These are phyloP conservation scores for Orthonevra nobilis DNA, from an alignment of 2,888 invertebrate genomes.

Conservation along the genomic window DNA sequence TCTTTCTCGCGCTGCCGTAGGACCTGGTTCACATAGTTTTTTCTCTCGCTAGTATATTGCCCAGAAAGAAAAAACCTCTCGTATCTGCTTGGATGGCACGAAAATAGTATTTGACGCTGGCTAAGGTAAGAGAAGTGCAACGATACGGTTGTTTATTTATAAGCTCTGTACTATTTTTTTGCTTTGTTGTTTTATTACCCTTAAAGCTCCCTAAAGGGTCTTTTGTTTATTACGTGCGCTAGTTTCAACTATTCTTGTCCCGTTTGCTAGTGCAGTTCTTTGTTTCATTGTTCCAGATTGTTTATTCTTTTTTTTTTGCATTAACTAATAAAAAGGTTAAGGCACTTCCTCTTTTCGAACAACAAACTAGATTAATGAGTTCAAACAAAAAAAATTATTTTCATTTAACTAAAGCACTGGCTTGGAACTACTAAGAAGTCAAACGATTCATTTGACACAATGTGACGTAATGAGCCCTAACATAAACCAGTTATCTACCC, in stretches of 20 bases:
- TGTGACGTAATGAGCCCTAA: too few relatives aligned
- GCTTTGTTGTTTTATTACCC: conserved; percentile 28
- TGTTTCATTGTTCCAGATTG: too few relatives aligned
- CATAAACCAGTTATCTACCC: too few relatives aligned
- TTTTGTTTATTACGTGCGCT: conserved; percentile 61
- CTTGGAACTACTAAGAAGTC: too few relatives aligned
- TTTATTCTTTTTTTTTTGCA: neutral
- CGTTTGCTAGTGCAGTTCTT: too few relatives aligned
- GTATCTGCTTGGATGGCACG: conserved; percentile 59
- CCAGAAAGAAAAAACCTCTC: conserved; percentile 46
- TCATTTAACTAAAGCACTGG: too few relatives aligned
- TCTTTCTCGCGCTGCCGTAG: conserved; percentile 32
- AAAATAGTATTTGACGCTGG: conserved; percentile 54
- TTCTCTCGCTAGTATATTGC: conserved; percentile 11
- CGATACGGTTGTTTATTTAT: conserved; percentile 26
- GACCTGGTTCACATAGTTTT: conserved; percentile 42
- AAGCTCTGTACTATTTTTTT: conserved; percentile 26
- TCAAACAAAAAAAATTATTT: too few relatives aligned
- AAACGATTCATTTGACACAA: too few relatives aligned
- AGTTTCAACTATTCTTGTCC: conserved; percentile 57
- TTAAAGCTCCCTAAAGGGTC: conserved; percentile 44
- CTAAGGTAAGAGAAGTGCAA: too few relatives aligned
- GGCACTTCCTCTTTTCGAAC: too few relatives aligned
- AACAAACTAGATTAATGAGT: too few relatives aligned
- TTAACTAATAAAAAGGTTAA: neutral